Percentiles rank a stretch among this genome's conserved stretches.
Evolutionary conservation across 2,113 vertebrate species (phyloP).

Genomic region (Uria lomvia): DNA sequence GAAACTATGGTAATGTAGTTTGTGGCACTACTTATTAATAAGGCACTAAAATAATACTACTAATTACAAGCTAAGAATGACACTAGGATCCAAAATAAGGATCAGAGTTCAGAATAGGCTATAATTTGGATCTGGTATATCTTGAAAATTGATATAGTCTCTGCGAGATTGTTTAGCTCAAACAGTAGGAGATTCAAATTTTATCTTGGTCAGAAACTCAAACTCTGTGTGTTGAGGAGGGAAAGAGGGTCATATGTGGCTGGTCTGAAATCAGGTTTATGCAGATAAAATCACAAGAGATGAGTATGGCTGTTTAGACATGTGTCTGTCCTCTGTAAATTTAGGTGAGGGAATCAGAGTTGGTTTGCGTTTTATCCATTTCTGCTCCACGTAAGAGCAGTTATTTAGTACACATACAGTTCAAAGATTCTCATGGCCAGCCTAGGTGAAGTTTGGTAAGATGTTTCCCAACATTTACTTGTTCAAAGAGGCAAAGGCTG

Average conservation of each 20-base stretch:
- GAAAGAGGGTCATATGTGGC: neutral
- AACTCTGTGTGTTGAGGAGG: too few relatives aligned
- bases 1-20: neutral
- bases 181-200: neutral
- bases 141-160: neutral
- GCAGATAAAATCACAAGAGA: neutral
- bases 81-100: neutral
- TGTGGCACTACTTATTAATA: neutral
- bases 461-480: neutral
- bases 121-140: neutral
- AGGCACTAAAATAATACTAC: neutral
- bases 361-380: neutral
- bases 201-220: neutral
- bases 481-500: neutral
- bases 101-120: neutral
- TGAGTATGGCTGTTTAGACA: neutral
- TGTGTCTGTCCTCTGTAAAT: neutral
- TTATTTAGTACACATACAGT: neutral
- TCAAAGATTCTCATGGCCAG: neutral
- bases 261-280: neutral
- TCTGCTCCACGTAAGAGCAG: neutral
- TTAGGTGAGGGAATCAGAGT: neutral
- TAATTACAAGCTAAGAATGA: slow-evolving; percentile 15
- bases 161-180: neutral
- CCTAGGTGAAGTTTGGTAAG: neutral